Evolutionary conservation across 2,797 vertebrate species (phyloP), one percentile per base, ranked within the genome.

Genomic region (Leptatherina wallacei): DNA sequence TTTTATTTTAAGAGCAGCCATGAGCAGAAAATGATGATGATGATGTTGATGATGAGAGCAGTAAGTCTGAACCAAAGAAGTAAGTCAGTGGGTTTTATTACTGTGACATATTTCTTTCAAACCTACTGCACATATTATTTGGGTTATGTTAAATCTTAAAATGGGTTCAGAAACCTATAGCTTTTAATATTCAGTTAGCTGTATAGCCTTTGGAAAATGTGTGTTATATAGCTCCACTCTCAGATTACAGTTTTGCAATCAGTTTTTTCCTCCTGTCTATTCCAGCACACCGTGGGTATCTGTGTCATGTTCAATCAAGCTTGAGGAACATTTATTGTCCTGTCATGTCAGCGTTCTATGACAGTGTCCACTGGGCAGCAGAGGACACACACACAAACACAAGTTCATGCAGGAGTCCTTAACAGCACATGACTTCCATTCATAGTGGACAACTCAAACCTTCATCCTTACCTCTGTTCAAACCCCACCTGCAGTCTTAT

Each of bases 271-370:
- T 36, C 49, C 47, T 35, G 58, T 68, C 65, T 61, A 52, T 68
- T 71, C 38, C 57, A 13, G 22, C 22, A 8, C 30, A 35, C 66
- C 10, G 29, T 18, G 27, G 24, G 42, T 61, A 33, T 44, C 27
- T 36, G 59, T 56, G 81, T 61, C 73, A 67, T 47, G 62, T 76
- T 71, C 66, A 73, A 64, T 85, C 69, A 85, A 47, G 49, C 65
- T 22, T 74, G 52, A 66, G 35, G 32, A 59, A 40, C 60, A 57
- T 56, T 65, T 62, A 61, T 60, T 68, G 67, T 65, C 61, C 71
- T 65, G 66, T 84, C 75, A 73, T 67, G 75, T 83, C 62, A 69
- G 40, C 27, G 62, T 80, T n/a, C 52, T 71, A 16, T 33, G 67
- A 85, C 42, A 38, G 20, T 51, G 22, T 52, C 55, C 44, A 52